Conservation (phyloP, 2,888 invertebrate species). For the Podotricha telesiphe region DNA sequence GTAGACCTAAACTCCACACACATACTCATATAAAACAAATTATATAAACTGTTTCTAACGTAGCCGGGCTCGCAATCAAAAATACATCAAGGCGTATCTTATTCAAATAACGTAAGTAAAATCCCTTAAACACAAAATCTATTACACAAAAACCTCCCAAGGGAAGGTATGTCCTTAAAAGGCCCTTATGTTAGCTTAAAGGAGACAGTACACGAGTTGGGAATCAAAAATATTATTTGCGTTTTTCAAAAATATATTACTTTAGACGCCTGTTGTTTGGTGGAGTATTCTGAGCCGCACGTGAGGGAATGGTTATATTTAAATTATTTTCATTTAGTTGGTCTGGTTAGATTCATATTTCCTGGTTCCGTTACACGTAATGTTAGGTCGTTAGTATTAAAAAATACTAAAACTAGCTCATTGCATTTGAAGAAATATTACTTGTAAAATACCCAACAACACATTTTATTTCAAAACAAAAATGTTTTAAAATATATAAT, state of each 20-base stretch:
- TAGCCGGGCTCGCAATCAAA: slow-evolving; percentile 36
- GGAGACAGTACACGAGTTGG: slow-evolving; percentile 22
- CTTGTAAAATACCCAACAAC: too few species aligned
- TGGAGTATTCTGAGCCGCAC: too few species aligned
- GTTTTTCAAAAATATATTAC: slow-evolving; percentile 3
- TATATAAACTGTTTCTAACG: slow-evolving; percentile 8
- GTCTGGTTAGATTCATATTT: too few species aligned
- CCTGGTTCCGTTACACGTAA: too few species aligned
- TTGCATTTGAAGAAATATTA: too few species aligned
- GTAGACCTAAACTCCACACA: background rate
- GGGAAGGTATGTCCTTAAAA: slow-evolving; percentile 44
- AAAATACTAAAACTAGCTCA: too few species aligned
- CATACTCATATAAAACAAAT: background rate
- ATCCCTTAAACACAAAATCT: slow-evolving; percentile 48
- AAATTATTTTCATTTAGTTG: too few species aligned
- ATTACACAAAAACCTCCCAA: slow-evolving; percentile 46
- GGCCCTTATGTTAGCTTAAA: slow-evolving; percentile 41
- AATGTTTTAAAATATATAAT: too few species aligned
- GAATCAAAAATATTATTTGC: slow-evolving; percentile 19
- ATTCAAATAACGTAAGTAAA: slow-evolving; percentile 45
- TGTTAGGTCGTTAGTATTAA: too few species aligned
- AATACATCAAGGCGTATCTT: slow-evolving; percentile 42
- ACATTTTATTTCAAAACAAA: too few species aligned
- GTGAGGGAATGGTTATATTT: too few species aligned
- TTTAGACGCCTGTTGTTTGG: too few species aligned